These are phyloP conservation scores for Trichogramma evanescens DNA, from an alignment of 2,888 invertebrate species.

Conservation along the genomic window DNA sequence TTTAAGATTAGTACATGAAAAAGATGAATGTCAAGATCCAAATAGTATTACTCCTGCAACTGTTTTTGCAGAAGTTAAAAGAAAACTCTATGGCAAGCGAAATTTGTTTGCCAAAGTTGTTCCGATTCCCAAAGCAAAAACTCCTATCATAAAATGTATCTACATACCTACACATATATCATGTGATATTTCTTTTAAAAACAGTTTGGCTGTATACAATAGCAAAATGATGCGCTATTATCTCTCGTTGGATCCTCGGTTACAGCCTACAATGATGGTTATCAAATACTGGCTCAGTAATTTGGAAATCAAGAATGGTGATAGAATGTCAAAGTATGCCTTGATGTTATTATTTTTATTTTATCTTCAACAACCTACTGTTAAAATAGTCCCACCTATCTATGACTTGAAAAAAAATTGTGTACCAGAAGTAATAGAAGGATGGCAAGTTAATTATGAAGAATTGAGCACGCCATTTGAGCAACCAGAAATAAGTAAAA, in stretches of 20 bases:
- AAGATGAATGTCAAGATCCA: constrained; percentile 21
- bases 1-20: constrained; percentile 25
- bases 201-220: constrained; percentile 64
- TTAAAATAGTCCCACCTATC: constrained; percentile 54
- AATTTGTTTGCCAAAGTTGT: constrained; percentile 53
- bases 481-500: constrained; percentile 33
- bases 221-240: constrained; percentile 59
- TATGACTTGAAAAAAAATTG: constrained; percentile 46
- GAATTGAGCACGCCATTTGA: constrained; percentile 33
- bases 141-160: constrained; percentile 70
- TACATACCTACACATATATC: constrained; percentile 57
- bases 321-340: constrained; percentile 63
- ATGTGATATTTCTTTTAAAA: constrained; percentile 70
- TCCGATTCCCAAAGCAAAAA: constrained; percentile 64
- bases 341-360: constrained; percentile 62
- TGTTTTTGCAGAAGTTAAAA: constrained; percentile 44
- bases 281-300: constrained; percentile 66
- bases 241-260: constrained; percentile 53
- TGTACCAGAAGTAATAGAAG: constrained; percentile 45
- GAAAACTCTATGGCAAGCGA: constrained; percentile 44
- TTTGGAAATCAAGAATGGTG: constrained; percentile 44
- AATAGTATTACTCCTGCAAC: constrained; percentile 10
- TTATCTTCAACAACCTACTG: constrained; percentile 59
- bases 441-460: constrained; percentile 58
- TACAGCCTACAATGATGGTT: constrained; percentile 57